phyloP scores from a whole-genome alignment of 2,888 invertebrate genomes.

The Pseudococcus viburni region DNA sequence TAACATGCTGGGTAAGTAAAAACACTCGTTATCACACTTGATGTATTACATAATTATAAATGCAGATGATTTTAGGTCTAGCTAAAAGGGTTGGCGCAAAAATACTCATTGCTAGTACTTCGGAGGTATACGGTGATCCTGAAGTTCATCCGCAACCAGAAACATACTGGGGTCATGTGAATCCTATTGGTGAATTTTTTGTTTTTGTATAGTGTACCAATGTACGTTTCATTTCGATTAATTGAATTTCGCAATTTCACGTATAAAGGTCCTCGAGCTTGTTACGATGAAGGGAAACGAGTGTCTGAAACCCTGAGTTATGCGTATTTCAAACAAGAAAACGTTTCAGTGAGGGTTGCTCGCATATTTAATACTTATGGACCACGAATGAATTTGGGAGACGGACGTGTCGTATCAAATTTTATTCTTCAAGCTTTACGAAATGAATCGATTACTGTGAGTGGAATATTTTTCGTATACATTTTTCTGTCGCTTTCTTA shows the following conservation, averaged over 20 bases:
- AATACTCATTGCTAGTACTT: constrained; percentile 96
- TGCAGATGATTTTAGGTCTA: constrained; percentile 76
- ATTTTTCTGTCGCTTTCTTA: background rate
- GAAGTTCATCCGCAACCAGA: constrained; percentile 98
- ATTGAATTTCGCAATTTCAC: background rate
- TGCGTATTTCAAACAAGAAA: constrained; percentile 98
- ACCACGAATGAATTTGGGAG: constrained; percentile 98
- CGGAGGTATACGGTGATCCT: constrained; percentile 99
- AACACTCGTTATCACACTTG: background rate
- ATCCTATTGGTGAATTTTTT: constrained; percentile 84
- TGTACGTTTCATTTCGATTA: background rate
- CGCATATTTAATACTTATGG: constrained; percentile 99
- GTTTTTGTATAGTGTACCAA: background rate
- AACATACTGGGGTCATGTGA: constrained; percentile 99
- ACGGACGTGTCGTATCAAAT: constrained; percentile 98
- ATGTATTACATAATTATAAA: background rate
- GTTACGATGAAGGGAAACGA: constrained; percentile 99
- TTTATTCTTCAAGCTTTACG: constrained; percentile 97
- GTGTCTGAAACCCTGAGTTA: constrained; percentile 96
- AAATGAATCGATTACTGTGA: constrained; percentile 93
- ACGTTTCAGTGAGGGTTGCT: constrained; percentile 94
- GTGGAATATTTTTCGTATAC: constrained; percentile 69
- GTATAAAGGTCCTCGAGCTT: constrained; percentile 86
- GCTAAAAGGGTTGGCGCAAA: constrained; percentile 94
- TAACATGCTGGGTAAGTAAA: constrained; percentile 85